phyloP scores from a whole-genome alignment of 2,797 vertebrate species.

The Gallinago stenura region DNA sequence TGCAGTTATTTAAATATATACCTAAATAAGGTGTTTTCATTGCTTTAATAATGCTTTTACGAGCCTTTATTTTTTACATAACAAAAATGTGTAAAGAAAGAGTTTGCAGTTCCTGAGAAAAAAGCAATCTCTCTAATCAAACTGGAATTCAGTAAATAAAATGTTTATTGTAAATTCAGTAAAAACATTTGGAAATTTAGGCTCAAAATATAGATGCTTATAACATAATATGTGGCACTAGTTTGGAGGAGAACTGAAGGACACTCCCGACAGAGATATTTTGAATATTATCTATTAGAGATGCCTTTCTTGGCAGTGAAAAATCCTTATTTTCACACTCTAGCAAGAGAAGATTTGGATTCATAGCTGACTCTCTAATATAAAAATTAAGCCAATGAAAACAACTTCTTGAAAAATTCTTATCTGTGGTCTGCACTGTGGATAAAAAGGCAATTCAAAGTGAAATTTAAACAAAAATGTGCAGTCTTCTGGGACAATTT shows the following conservation, averaged over 20 bases:
- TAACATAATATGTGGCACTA: not conserved
- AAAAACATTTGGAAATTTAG: not conserved
- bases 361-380: not conserved
- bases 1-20: constrained; percentile 43
- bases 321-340: constrained; percentile 18
- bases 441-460: not conserved
- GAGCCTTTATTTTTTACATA: not conserved
- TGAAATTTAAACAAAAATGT: not conserved
- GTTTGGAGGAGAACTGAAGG: not conserved
- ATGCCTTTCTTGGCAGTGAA: not conserved
- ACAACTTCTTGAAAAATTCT: not conserved
- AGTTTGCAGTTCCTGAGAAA: not conserved
- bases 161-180: not conserved
- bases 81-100: not conserved
- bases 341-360: not conserved
- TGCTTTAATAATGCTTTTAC: not conserved
- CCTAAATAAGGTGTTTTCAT: constrained; percentile 32
- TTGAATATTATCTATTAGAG: not conserved
- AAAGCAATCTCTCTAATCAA: not conserved
- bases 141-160: not conserved
- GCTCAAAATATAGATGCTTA: not conserved
- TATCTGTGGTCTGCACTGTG: not conserved
- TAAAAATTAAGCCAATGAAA: not conserved
- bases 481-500: not conserved
- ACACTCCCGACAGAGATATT: not conserved